Evolutionary conservation across 2,888 invertebrate species (phyloP), one percentile per base, ranked within the genome.

Genomic region (Dusona sp.): DNA sequence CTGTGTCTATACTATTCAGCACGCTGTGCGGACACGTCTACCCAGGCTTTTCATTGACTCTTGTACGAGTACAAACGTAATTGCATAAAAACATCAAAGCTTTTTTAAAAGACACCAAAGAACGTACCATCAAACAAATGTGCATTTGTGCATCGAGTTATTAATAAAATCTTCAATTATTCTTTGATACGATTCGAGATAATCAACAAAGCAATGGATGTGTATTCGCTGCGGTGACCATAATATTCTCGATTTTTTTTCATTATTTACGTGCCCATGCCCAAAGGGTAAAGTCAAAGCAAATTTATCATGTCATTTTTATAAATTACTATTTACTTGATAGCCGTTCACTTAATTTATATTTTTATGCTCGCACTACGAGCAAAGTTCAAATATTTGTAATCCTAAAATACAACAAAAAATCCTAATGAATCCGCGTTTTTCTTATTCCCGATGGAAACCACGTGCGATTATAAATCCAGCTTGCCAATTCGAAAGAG

Each of bases 71-170:
- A 8, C 19, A 6, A 42, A 19, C 29, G 19, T 29, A 25, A 42
- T 42, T 48, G 42, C 45, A 42, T 45, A 70, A 70, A 70, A 48
- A 45, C 45, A n/a, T 29, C 72, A 33, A 72, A 29, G 72, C 48
- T 29, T 29, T 72, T 61, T 25, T 29, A 33, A 72, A 72, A 33
- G 33, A 29, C 48, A 48, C 51, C 29, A 51, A 51, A 48, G 7
- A 72, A 19, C 16, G 33, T 33, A 29, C 33, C 7, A 51, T 8
- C 19, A 65, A 65, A 65, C 65, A n/a, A 65, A 36, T 25, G 57
- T 61, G 29, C 51, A 51, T 51, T 51, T 51, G n/a, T 51, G 11
- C 65, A 36, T 38, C n/a, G 36, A 65, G 65, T 19, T 38, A 65
- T n/a, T 36, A 36, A 65, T 65, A 33, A 48, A 16, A 29, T 33